These are phyloP conservation scores for Narcine bancroftii DNA, from an alignment of 2,113 vertebrate species.

Conservation along the genomic window DNA sequence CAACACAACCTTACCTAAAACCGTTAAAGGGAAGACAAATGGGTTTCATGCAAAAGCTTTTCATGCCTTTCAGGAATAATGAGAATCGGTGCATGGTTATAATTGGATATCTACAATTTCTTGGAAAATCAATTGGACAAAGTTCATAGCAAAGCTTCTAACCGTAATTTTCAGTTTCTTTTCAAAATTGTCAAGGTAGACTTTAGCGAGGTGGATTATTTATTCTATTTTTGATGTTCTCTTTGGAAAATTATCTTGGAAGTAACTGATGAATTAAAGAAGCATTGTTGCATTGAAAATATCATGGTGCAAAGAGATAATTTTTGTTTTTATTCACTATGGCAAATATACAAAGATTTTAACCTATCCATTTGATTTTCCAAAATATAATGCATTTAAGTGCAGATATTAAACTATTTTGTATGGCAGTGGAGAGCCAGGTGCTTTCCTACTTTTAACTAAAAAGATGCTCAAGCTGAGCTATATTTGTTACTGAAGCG, in stretches of 20 bases:
- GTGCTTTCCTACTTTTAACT: neutral
- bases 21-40: neutral
- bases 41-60: neutral
- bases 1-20: neutral
- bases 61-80: neutral
- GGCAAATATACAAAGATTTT: neutral
- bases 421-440: neutral
- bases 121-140: neutral
- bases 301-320: neutral
- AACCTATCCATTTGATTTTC: neutral
- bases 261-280: neutral
- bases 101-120: neutral
- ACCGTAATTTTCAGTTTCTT: neutral
- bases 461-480: conserved; percentile 55
- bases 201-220: neutral
- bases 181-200: too few relatives aligned
- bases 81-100: neutral
- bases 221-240: neutral
- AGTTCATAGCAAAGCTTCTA: neutral
- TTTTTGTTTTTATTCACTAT: neutral
- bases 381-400: neutral
- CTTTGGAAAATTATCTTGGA: neutral
- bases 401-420: neutral
- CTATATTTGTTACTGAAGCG: conserved; percentile 78
- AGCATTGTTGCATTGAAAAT: neutral